Evolutionary conservation across 1,140 invertebrate genomes (phyloP).

Genomic region (Argopecten irradians): DNA sequence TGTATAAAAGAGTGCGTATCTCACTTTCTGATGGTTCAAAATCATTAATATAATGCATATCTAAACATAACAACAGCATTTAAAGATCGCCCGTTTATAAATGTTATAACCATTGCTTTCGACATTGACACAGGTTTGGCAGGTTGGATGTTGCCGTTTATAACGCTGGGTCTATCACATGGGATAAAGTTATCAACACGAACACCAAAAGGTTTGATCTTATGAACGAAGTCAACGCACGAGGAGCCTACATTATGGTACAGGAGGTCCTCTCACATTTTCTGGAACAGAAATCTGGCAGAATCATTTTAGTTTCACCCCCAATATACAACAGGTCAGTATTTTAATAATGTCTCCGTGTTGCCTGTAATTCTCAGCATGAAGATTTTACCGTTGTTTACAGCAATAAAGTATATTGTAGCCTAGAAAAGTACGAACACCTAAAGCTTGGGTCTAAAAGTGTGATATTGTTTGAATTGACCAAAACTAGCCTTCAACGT

Average conservation of each 20-base stretch:
- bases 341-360: neutral
- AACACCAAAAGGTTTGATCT: constrained; percentile 63
- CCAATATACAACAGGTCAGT: constrained; percentile 67
- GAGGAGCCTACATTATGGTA: constrained; percentile 64
- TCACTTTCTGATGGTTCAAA: neutral
- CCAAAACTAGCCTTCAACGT: no score
- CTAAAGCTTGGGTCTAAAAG: neutral
- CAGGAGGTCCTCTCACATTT: constrained; percentile 62
- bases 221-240: constrained; percentile 65
- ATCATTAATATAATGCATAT: neutral
- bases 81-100: neutral
- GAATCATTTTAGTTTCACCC: constrained; percentile 64
- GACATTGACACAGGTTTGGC: constrained; percentile 54
- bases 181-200: constrained; percentile 64
- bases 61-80: neutral
- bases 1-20: constrained; percentile 49
- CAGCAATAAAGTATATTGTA: no score
- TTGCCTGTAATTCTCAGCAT: neutral
- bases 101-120: neutral
- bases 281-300: constrained; percentile 57
- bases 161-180: constrained; percentile 67
- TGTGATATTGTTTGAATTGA: neutral
- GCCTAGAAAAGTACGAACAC: neutral
- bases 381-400: no score
- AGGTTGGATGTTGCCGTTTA: constrained; percentile 65